Conservation (phyloP, 2,797 vertebrate species). For the Myripristis jacobus region DNA sequence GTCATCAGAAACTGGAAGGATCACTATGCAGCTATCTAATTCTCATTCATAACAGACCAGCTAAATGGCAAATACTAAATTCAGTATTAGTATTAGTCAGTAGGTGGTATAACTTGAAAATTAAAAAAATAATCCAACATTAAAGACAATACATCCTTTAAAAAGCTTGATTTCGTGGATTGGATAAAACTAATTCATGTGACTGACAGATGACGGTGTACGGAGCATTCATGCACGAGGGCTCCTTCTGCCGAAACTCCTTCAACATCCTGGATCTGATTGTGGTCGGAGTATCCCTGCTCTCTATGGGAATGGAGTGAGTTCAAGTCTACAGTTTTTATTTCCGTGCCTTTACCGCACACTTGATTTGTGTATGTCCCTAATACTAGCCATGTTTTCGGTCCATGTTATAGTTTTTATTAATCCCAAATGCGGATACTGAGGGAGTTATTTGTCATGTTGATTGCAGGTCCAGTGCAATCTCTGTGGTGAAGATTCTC, state of each 20-base stretch:
- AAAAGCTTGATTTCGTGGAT: neutral
- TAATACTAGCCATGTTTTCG: neutral
- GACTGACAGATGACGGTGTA: constrained; percentile 93
- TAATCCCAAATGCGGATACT: neutral
- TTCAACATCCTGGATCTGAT: constrained; percentile 99
- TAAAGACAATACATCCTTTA: neutral
- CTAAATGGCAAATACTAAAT: too few relatives aligned
- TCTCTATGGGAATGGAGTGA: constrained; percentile 97
- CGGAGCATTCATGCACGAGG: constrained; percentile 95
- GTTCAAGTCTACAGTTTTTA: constrained; percentile 52
- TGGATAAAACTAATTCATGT: constrained; percentile 25
- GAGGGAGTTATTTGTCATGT: constrained; percentile 5
- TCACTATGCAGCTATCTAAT: neutral
- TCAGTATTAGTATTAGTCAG: too few relatives aligned
- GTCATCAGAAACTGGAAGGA: neutral
- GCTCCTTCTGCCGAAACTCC: constrained; percentile 97
- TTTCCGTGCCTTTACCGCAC: neutral
- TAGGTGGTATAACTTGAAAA: too few relatives aligned
- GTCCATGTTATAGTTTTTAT: neutral
- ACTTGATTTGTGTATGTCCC: neutral
- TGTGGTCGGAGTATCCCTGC: constrained; percentile 95
- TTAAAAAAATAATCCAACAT: neutral
- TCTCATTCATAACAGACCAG: neutral
- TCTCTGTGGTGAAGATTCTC: constrained; percentile 99
- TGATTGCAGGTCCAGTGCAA: constrained; percentile 90